These are phyloP conservation scores for Melanogrammus aeglefinus DNA, from an alignment of 2,797 vertebrate species.

Conservation along the genomic window DNA sequence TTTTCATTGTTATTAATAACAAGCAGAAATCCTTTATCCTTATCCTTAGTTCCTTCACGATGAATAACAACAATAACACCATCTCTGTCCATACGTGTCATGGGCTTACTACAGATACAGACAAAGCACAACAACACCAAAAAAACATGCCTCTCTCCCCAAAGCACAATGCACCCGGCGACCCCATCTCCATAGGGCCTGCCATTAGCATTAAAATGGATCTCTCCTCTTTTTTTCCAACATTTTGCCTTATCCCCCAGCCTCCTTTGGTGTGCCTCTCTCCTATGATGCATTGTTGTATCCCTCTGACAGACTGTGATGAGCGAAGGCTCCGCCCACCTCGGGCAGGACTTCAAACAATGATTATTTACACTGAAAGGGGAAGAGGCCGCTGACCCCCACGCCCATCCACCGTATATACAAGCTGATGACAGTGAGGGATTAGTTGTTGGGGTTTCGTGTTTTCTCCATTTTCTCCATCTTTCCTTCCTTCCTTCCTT, in stretches of 20 bases:
- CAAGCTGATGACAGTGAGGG: slow-evolving; percentile 46
- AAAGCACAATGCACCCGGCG: background rate
- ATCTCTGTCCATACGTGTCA: background rate
- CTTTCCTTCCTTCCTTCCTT: slow-evolving; percentile 12
- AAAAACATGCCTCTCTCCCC: background rate
- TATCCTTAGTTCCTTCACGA: background rate
- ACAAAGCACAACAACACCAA: background rate
- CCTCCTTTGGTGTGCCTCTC: background rate
- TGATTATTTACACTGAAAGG: slow-evolving; percentile 43
- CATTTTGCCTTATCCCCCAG: background rate
- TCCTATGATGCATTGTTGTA: background rate
- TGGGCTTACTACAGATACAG: background rate
- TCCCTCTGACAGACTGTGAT: background rate
- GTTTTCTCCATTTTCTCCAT: background rate
- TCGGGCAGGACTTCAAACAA: slow-evolving; percentile 48
- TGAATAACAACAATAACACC: background rate
- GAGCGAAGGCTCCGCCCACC: slow-evolving; percentile 21
- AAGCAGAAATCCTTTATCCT: background rate
- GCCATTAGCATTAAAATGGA: background rate
- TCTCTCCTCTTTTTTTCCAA: background rate
- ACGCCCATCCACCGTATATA: slow-evolving; percentile 39
- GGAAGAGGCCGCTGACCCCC: slow-evolving; percentile 36
- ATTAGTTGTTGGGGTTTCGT: slow-evolving; percentile 31
- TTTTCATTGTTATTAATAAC: no score
- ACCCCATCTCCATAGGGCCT: background rate